Base-by-base conservation (phyloP, 2,888 invertebrate genomes). In the Tenthredo livida region DNA sequence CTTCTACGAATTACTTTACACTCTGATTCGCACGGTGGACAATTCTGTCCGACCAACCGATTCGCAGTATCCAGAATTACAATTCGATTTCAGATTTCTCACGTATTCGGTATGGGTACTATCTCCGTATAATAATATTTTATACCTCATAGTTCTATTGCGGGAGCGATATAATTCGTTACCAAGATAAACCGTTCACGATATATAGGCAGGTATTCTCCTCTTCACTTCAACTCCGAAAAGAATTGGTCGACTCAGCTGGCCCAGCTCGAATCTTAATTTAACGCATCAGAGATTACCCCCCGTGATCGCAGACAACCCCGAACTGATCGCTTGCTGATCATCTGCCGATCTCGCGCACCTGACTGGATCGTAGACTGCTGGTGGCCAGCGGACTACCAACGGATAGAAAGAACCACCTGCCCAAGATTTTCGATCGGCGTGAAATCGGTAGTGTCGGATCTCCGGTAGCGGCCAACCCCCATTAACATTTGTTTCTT, bases 291-390 rank as follows among this genome's bases (percentile, higher is more conserved):
- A 82, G 85, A 80, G 85, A 78, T 70, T 77, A 72, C 85, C 84
- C 85, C 85, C 80, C 80, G 78, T 47, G 85, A 82, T 82, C 80
- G 43, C 58, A 80, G 80, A 85, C 82, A 85, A 77, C 67, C 78
- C 85, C 85, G 78, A 43, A 54, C 70, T 61, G 84, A 84, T 77
- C 77, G 84, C 43, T 67, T 77, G 77, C 77, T 43, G 77, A 77
- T 84, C 75, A 84, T 84, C 84, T 77, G 84, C 84, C 84, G 84
- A 84, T 77, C 75, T 84, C 77, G 77, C 67, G 73, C 84, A 84
- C 84, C 77, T 75, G 84, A 50, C 84, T 58, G 17, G 65, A 12
- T 65, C 67, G 77, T 33, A 43, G 77, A 40, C 75, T 47, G 84
- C 77, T 77, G 84, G 77, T 75, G 77, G 77, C 67, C 77, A 37